Evolutionary conservation across 2,113 vertebrate genomes (phyloP), one percentile per base, ranked within the genome.

Genomic region (Xiphorhynchus elegans): DNA sequence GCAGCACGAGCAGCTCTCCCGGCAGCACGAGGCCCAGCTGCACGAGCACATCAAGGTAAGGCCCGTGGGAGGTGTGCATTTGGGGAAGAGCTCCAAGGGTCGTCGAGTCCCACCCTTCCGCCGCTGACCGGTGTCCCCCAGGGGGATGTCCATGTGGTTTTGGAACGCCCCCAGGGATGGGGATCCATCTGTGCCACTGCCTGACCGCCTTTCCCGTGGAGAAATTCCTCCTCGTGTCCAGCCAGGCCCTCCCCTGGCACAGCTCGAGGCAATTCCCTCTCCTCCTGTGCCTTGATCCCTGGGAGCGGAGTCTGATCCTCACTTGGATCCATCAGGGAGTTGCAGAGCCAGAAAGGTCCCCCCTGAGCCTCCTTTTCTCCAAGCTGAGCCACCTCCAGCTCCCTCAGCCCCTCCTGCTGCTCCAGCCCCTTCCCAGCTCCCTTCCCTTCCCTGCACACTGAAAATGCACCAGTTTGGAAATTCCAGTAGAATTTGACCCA

Each of bases 21-120:
- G 99, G 77, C 99, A 99, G 95, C 99, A 99, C 4, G 99, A 99
- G 97, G 99, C 97, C 14, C 99, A 99, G 97, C 98, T 99, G 60
- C 99, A 99, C 2, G 99, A 99, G 77, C 99, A 99, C 87, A 98
- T 99, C 90, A 99, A 99, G 63, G 87, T 90, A 69, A 76, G 79
- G 55, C 17, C 7, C 11, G 11, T 40, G 40, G 40, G 42, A 44
- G 6, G 13, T 44, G 42, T 16, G 42, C 15, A 44, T 16, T 44
- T 16, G 44, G 18, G 8, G 37, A 46, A 46, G 44, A 19, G 24
- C 58, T 60, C 69, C 7, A 1, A 1, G 11, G 46, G 3, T 21
- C 13, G 0, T 5, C 8, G 13, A 3, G 33, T 25, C 15, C 31
- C 12, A 0, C 44, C 11, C 6, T 11, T 37, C 4, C 26, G 15